Evolutionary conservation across 2,797 vertebrate genomes (phyloP), one percentile per base, ranked within the genome.

Genomic region (Neosilurus hyrtlii): DNA sequence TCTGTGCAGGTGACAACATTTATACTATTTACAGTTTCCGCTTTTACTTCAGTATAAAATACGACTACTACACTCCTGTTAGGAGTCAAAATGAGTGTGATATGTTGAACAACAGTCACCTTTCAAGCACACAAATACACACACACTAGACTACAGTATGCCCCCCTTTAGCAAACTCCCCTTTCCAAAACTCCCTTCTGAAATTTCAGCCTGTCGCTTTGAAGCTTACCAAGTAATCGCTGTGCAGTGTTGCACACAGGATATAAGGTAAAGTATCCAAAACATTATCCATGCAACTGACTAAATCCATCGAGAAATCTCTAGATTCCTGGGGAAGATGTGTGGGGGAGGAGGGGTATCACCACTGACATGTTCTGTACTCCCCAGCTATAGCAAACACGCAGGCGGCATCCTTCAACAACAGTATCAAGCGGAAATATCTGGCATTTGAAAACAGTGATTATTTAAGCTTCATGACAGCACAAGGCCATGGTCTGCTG

Each of bases 381-480:
- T 59, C 22, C 18, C 82, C 62, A 1, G 49, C 30, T 77, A 77
- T 70, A 86, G 81, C 78, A 54, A 20, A 71, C 70, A 16, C 15
- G 16, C 37, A 54, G 9, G 84, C 83, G 76, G 10, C n/a, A 83
- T 65, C 68, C 83, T 88, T 83, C 22, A 37, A 70, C 56, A 70
- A 54, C n/a, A 30, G 54, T 68, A 79, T 86, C 15, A 52, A 70
- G 56, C 71, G 35, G 80, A 83, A 84, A 67, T 74, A 86, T 82
- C 63, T 87, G 71, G 30, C 87, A n/a, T n/a, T 26, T 49, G n/a
- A 22, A 87, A 85, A 79, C 72, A 84, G 37, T 20, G 49, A 86
- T 74, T 75, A 70, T 70, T 82, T 63, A 79, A 15, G 71, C 63
- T 12, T 8, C 61, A 78, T 51, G 65, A 80, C 15, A 70, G 62